These are phyloP conservation scores for Lepidurus packardi DNA, from an alignment of 1,140 invertebrate genomes.

Conservation along the genomic window DNA sequence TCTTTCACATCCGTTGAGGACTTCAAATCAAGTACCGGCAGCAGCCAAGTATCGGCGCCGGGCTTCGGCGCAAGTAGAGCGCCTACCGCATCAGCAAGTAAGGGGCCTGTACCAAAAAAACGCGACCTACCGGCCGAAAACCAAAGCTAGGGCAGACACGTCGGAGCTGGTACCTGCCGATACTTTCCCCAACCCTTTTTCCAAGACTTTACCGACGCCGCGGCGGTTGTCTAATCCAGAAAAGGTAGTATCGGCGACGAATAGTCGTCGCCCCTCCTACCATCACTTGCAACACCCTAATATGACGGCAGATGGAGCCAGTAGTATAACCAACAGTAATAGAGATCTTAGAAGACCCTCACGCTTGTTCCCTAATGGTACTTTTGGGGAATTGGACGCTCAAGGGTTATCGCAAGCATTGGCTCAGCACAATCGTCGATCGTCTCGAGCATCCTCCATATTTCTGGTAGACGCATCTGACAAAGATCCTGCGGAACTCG, in stretches of 20 bases:
- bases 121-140: background rate
- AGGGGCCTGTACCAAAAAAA: background rate
- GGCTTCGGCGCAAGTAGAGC: constrained; percentile 23
- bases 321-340: background rate
- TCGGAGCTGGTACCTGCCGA: background rate
- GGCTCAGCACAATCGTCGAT: constrained; percentile 16
- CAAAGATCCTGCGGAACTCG: constrained; percentile 29
- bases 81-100: background rate
- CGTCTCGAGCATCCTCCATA: constrained; percentile 30
- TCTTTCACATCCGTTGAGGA: background rate
- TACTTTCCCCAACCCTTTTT: background rate
- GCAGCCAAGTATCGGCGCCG: constrained; percentile 25
- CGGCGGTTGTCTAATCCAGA: constrained; percentile 1
- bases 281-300: constrained; percentile 23
- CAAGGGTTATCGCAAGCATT: constrained; percentile 1
- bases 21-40: background rate
- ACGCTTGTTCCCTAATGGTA: background rate
- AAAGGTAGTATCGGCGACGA: background rate
- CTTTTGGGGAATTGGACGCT: constrained; percentile 1
- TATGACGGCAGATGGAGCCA: constrained; percentile 12
- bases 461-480: constrained; percentile 25
- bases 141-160: background rate
- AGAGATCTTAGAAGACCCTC: background rate
- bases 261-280: constrained; percentile 17
- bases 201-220: background rate